Conservation (phyloP, 2,113 vertebrate genomes). For the Pollimyrus isidori region DNA sequence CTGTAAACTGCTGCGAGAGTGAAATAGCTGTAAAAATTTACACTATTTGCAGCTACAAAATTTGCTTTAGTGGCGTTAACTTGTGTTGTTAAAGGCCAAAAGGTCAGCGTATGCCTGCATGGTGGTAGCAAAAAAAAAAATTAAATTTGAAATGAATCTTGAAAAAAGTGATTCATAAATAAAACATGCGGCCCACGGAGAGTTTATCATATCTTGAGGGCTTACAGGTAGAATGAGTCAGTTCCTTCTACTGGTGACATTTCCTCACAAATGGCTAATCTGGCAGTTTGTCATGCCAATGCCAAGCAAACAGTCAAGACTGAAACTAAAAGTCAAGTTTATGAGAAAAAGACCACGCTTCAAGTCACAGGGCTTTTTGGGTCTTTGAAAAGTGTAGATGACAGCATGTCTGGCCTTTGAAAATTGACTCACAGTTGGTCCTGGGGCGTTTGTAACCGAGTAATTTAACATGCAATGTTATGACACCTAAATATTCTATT, state of each 20-base stretch:
- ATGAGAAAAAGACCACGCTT: background rate
- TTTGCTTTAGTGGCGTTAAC: background rate
- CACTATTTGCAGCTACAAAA: background rate
- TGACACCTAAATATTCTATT: constrained; percentile 42
- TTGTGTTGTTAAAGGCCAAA: background rate
- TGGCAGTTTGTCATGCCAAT: background rate
- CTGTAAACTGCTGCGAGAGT: background rate
- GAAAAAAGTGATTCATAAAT: background rate
- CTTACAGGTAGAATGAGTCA: background rate
- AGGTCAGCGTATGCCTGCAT: background rate
- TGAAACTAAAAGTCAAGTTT: background rate
- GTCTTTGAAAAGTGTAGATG: constrained; percentile 7
- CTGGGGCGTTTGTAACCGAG: constrained; percentile 29
- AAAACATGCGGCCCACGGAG: background rate
- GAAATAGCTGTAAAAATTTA: background rate
- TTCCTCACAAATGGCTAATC: constrained; percentile 16
- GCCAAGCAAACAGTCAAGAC: background rate
- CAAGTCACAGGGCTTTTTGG: background rate
- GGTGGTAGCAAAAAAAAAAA: background rate
- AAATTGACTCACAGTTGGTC: constrained; percentile 35
- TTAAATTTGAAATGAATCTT: background rate
- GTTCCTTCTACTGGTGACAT: constrained; percentile 12
- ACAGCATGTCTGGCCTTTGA: constrained; percentile 30
- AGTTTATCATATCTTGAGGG: background rate
- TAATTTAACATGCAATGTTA: constrained; percentile 39